Evolutionary conservation across 2,797 vertebrate species (phyloP).

Genomic region (Acanthurus leucopareius): DNA sequence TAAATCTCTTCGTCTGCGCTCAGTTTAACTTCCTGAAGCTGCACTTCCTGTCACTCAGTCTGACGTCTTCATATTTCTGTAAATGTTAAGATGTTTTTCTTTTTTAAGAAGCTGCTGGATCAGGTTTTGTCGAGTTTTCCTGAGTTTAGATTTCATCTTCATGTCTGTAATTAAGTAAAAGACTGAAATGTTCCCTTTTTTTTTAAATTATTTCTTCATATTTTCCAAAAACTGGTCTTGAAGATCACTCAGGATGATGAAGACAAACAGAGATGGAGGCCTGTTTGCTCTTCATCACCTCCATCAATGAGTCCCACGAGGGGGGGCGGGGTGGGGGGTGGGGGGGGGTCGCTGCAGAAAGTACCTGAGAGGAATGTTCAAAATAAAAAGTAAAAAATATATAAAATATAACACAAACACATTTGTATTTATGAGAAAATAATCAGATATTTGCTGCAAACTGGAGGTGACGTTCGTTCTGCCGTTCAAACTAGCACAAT

Average conservation of each 20-base stretch:
- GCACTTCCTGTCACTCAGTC: background rate
- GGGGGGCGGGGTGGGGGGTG: too few relatives aligned
- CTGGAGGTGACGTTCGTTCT: too few relatives aligned
- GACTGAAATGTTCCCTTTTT: background rate
- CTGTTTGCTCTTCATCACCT: too few relatives aligned
- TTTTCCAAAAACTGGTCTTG: background rate
- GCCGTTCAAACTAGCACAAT: background rate
- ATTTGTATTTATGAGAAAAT: too few relatives aligned
- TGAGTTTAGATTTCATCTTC: background rate
- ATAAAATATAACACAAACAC: too few relatives aligned
- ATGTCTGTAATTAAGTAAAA: slow-evolving; percentile 17
- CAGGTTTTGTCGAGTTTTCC: background rate
- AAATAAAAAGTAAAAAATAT: too few relatives aligned
- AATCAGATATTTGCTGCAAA: too few relatives aligned
- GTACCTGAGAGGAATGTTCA: too few relatives aligned
- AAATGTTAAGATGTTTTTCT: background rate
- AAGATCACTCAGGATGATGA: background rate
- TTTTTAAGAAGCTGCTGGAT: background rate
- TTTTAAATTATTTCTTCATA: too few relatives aligned
- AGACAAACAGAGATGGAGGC: background rate
- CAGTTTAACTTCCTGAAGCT: background rate
- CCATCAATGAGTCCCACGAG: too few relatives aligned
- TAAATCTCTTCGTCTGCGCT: background rate
- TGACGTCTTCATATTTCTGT: background rate
- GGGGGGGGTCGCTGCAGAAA: too few relatives aligned